phyloP scores from a whole-genome alignment of 2,797 vertebrate species.

The Melanotaenia parkinsoni region DNA sequence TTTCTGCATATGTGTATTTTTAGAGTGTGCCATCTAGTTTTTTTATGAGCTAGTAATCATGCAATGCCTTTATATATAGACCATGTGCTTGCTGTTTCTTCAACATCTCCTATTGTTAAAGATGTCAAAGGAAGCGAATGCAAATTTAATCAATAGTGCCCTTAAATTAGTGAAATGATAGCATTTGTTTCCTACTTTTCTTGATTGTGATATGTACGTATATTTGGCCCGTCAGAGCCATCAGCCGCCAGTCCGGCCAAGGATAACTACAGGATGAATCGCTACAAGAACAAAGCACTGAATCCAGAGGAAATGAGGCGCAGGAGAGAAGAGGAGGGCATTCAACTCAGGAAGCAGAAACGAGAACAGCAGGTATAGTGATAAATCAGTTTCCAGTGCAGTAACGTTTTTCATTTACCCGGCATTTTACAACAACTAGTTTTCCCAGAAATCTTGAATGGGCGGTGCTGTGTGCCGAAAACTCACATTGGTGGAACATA shows the following conservation, averaged over 20 bases:
- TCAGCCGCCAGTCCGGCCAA: constrained; percentile 95
- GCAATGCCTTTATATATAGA: constrained; percentile 45
- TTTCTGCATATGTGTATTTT: constrained; percentile 49
- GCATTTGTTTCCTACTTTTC: not conserved
- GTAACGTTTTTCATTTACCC: not conserved
- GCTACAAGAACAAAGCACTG: constrained; percentile 99
- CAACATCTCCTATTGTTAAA: constrained; percentile 49
- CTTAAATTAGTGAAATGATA: not conserved
- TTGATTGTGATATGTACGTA: not conserved
- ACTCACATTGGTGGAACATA: no score
- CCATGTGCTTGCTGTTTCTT: constrained; percentile 35
- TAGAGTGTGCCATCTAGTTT: constrained; percentile 39
- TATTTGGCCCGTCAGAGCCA: constrained; percentile 83
- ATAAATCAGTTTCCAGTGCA: not conserved
- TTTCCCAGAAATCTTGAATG: no score
- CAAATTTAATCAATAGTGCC: not conserved
- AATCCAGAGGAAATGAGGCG: constrained; percentile 98
- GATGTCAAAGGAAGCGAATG: constrained; percentile 16
- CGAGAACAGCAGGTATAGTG: constrained; percentile 92
- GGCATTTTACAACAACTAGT: not conserved
- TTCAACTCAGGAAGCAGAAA: constrained; percentile 98
- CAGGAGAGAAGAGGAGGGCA: constrained; percentile 95
- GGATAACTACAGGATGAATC: constrained; percentile 98
- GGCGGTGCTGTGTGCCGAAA: no score
- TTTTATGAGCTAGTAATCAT: constrained; percentile 48